These are phyloP conservation scores for Heliconius hewitsoni DNA, from an alignment of 1,140 invertebrate genomes.

Conservation along the genomic window DNA sequence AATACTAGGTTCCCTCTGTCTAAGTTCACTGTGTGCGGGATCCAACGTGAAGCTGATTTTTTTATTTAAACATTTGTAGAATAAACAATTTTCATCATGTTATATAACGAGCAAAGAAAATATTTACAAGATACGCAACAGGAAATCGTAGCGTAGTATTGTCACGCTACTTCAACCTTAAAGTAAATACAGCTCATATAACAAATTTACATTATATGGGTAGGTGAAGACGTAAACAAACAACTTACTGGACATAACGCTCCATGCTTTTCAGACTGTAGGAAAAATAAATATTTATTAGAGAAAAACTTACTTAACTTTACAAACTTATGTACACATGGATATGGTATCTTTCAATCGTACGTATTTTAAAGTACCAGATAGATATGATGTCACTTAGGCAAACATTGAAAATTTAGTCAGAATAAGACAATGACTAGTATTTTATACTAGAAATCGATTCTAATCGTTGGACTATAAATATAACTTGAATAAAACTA, in stretches of 20 bases:
- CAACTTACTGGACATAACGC: constrained; percentile 68
- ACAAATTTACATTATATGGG: constrained; percentile 13
- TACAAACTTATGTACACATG: constrained; percentile 1
- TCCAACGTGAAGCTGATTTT: no score
- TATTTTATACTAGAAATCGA: neutral
- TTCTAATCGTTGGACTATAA: neutral
- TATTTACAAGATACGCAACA: constrained; percentile 23
- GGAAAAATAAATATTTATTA: constrained; percentile 32
- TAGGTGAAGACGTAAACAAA: constrained; percentile 23
- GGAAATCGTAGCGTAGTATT: constrained; percentile 9
- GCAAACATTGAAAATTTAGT: neutral
- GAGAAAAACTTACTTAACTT: neutral
- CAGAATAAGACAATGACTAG: neutral
- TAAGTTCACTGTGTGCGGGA: no score
- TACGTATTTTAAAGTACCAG: neutral
- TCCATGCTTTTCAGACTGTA: constrained; percentile 63
- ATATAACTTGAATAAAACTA: no score
- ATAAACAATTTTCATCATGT: constrained; percentile 15
- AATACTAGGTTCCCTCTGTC: no score
- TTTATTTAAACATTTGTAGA: neutral
- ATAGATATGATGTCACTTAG: neutral
- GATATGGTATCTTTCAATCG: neutral
- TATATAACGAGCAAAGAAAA: constrained; percentile 24
- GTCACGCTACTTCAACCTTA: constrained; percentile 12
- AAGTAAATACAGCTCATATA: constrained; percentile 16